phyloP scores from a whole-genome alignment of 2,113 vertebrate species.

The Odocoileus hemionus region DNA sequence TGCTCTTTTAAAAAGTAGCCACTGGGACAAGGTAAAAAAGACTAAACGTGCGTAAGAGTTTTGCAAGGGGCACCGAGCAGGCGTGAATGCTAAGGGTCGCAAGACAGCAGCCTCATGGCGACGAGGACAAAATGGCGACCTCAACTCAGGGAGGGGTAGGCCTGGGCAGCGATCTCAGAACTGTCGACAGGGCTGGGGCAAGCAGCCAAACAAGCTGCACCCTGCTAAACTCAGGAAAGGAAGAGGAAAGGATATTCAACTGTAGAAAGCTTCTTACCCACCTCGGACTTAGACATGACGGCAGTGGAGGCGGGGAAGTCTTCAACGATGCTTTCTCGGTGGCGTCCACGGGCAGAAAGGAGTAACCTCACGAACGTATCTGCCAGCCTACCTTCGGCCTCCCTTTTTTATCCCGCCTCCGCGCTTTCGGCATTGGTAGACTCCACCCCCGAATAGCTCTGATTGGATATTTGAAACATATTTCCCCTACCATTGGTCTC shows the following conservation, averaged over 20 bases:
- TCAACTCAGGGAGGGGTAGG: conserved; percentile 52
- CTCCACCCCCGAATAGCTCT: background rate
- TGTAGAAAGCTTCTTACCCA: background rate
- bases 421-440: conserved; percentile 52
- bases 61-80: fast-evolving
- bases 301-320: background rate
- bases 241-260: fast-evolving
- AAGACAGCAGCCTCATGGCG: conserved; percentile 50
- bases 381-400: conserved; percentile 64
- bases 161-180: background rate
- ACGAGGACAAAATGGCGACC: conserved; percentile 76
- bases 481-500: conserved; percentile 33
- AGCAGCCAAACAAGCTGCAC: background rate
- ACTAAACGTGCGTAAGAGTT: fast-evolving
- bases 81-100: fast-evolving
- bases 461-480: background rate
- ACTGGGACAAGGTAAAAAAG: fast-evolving
- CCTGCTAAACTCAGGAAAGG: fast-evolving
- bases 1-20: background rate
- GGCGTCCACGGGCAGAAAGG: conserved; percentile 63
- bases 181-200: background rate
- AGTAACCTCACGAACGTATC: background rate
- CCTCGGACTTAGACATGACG: conserved; percentile 80
- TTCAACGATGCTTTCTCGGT: conserved; percentile 48
- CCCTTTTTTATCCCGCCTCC: conserved; percentile 68